Base-by-base conservation (phyloP, 2,888 invertebrate species). In the Thera britannica region DNA sequence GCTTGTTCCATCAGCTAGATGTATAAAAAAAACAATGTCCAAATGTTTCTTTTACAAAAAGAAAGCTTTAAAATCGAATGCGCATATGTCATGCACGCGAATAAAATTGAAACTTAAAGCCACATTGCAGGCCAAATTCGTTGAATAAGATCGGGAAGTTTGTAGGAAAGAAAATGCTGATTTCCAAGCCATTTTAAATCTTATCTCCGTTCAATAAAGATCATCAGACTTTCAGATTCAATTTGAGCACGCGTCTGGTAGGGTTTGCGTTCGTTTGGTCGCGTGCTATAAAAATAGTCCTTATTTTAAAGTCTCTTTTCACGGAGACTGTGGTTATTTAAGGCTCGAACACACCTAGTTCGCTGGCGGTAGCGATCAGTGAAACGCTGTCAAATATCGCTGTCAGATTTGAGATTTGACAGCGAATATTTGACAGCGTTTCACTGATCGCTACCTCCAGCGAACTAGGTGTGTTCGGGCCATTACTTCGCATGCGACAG, bases 281-380 rank as follows among this genome's bases (percentile, higher is more conserved):
- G n/a, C 12, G 12, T 12, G 49, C 4, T 12, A 49, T 41, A 9
- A 12, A 12, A 49, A 52, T 62, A 62, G 56, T 49, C 63, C 41
- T 12, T 34, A 23, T 34, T 9, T 38, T n/a, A 34, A 51, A 55
- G 35, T 12, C 48, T 41, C 55, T 52, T 64, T 36, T 56, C 46
- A 55, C 49, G 54, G 11, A 12, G 64, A 58, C 54, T 55, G 12
- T n/a, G 55, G 23, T 23, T 23, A 23, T 23, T 23, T n/a, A n/a
- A n/a, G n/a, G n/a, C n/a, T n/a, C n/a, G n/a, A n/a, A n/a, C n/a
- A n/a, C n/a, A n/a, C n/a, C n/a, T n/a, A n/a, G n/a, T n/a, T n/a
- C n/a, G n/a, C n/a, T n/a, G n/a, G n/a, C n/a, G n/a, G n/a, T n/a
- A n/a, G n/a, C n/a, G n/a, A n/a, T n/a, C n/a, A n/a, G n/a, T n/a